Evolutionary conservation across 1,140 invertebrate genomes (phyloP), one percentile per base, ranked within the genome.

Genomic region (Zaprionus tsacasi): DNA sequence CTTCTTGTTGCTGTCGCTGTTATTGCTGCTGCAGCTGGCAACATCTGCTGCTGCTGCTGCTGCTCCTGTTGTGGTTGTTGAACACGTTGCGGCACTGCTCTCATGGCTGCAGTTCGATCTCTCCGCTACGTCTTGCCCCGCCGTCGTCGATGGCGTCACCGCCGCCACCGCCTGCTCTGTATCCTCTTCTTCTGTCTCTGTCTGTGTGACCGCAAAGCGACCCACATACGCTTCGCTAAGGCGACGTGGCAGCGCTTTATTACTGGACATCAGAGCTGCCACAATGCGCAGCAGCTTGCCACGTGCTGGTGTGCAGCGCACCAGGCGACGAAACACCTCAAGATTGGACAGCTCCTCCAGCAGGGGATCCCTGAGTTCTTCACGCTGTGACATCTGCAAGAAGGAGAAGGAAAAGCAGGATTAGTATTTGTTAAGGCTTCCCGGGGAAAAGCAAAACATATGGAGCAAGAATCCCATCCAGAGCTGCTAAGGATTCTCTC

Each of bases 281-380:
- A 96, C 95, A 79, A 94, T 95, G 80, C 95, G 94, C 54, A 96
- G 83, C 48, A 97, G 92, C 60, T 94, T 93, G 59, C 94, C 93
- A 78, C 96, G 95, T 72, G 95, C 95, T 67, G 95, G 95, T 82
- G 95, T 94, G 60, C 96, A 95, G 75, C 95, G 96, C 40, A 98
- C 92, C 79, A 98, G 94, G 78, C 95, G 93, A 75, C 95, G 93
- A 92, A 98, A 96, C 36, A 95, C 95, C 59, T 96, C 94, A 76
- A 97, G 82, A 91, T 96, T 94, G 50, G 94, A 94, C 70, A 97
- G 94, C 93, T 97, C 96, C 33, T 93, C 87, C 45, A 93, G 93
- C 17, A 96, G 90, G 27, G 95, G 93, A 76, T 95, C 95, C 74
- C 95, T 92, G 69, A 93, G 91, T 76, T 94, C 94, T 74, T 95